Conservation (phyloP, 2,797 vertebrate genomes). For the Hipposideros larvatus region DNA sequence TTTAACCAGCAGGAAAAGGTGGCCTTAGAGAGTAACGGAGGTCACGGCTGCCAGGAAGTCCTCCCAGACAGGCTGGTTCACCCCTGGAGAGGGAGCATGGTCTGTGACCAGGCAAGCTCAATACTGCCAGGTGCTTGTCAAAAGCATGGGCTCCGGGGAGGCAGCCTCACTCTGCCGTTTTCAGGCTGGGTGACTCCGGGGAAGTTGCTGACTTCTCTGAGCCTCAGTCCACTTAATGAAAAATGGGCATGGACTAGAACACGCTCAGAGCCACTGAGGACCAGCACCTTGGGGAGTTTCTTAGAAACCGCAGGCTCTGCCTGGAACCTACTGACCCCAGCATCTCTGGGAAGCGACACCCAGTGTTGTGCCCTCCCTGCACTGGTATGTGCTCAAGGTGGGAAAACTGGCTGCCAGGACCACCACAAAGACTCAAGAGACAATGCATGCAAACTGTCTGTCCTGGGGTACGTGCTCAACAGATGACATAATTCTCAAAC, state of each 20-base stretch:
- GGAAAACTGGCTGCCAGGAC: too few relatives aligned
- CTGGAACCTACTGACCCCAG: background rate
- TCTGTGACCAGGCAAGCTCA: background rate
- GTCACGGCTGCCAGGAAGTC: background rate
- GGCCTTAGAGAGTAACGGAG: fast-evolving
- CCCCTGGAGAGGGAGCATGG: too few relatives aligned
- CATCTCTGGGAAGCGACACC: background rate
- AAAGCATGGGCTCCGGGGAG: background rate
- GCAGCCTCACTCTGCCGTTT: background rate
- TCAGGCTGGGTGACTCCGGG: background rate
- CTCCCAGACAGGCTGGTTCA: background rate
- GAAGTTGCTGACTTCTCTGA: background rate
- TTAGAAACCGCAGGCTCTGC: background rate
- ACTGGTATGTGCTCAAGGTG: fast-evolving
- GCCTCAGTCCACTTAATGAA: background rate
- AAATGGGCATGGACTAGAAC: background rate
- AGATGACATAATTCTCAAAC: background rate
- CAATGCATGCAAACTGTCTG: fast-evolving
- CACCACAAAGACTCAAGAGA: fast-evolving
- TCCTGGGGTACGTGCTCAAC: background rate
- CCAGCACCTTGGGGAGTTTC: background rate
- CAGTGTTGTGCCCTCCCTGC: background rate
- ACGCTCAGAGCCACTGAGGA: fast-evolving
- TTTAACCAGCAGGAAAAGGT: background rate
- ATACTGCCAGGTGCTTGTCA: too few relatives aligned